These are phyloP conservation scores for Amphimallon solstitiale DNA, from an alignment of 2,888 invertebrate species.

Conservation along the genomic window DNA sequence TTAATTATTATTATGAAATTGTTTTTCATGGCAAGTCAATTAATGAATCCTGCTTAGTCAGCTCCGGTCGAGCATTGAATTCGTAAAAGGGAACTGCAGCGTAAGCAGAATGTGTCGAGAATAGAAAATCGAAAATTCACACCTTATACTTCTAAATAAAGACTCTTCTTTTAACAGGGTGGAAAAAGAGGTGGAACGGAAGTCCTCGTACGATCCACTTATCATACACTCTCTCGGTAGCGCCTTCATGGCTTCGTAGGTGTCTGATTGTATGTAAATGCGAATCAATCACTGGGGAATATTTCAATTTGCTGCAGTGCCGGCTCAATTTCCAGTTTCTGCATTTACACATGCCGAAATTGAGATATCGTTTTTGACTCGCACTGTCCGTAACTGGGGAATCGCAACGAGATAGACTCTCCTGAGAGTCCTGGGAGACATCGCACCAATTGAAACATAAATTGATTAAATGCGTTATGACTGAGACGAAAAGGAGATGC, in stretches of 20 bases:
- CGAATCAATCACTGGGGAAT: constrained; percentile 54
- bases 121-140: too few species aligned
- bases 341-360: constrained; percentile 44
- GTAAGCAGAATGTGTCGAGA: too few species aligned
- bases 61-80: too few species aligned
- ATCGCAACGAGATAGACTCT: constrained; percentile 1
- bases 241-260: constrained; percentile 36
- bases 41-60: too few species aligned
- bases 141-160: too few species aligned
- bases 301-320: constrained; percentile 55
- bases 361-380: constrained; percentile 17
- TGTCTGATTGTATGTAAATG: constrained; percentile 54
- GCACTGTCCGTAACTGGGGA: neutral
- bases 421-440: neutral
- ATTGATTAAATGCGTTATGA: constrained; percentile 13
- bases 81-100: too few species aligned
- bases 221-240: neutral
- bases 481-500: neutral
- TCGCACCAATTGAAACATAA: constrained; percentile 27
- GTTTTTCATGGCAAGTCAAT: too few species aligned
- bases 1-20: too few species aligned
- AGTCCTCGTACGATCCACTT: neutral
- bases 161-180: neutral
- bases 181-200: neutral
- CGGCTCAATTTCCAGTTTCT: constrained; percentile 51